Percentiles rank a stretch among this genome's conserved stretches.
Evolutionary conservation across 2,888 invertebrate genomes (phyloP).

Genomic region (Bembecia ichneumoniformis): DNA sequence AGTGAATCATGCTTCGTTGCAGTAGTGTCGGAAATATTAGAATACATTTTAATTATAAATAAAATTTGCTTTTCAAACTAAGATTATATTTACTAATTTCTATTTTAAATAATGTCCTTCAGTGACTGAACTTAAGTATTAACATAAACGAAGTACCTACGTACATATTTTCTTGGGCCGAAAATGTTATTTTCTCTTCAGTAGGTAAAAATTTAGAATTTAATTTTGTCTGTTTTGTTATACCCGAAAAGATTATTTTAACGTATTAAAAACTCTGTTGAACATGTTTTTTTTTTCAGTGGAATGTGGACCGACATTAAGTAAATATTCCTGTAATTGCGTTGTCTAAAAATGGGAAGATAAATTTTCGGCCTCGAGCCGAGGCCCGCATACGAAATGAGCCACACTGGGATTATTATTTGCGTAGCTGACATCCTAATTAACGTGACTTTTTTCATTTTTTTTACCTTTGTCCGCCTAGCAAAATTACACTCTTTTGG

Average conservation of each 20-base stretch:
- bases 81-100: too few species aligned
- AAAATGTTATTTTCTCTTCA: too few species aligned
- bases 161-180: too few species aligned
- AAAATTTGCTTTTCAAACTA: too few species aligned
- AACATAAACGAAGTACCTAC: too few species aligned
- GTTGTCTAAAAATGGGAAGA: conserved; percentile 54
- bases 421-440: conserved; percentile 64
- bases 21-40: too few species aligned
- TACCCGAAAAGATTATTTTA: conserved; percentile 11
- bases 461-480: conserved; percentile 37
- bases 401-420: conserved; percentile 58
- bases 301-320: conserved; percentile 36
- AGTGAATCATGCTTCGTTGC: too few species aligned
- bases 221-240: background rate
- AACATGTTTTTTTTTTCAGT: conserved; percentile 31
- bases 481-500: conserved; percentile 34
- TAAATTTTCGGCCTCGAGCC: conserved; percentile 46
- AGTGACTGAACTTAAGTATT: too few species aligned
- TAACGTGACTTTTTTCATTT: conserved; percentile 49
- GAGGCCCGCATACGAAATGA: conserved; percentile 58
- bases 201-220: too few species aligned
- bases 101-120: too few species aligned
- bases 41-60: too few species aligned
- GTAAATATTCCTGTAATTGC: conserved; percentile 63
- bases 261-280: conserved; percentile 35